A percentile compares a stretch with the other conserved stretches of the same genome.
phyloP scores from a whole-genome alignment of 2,888 invertebrate species.

The Xanthia icteritia region DNA sequence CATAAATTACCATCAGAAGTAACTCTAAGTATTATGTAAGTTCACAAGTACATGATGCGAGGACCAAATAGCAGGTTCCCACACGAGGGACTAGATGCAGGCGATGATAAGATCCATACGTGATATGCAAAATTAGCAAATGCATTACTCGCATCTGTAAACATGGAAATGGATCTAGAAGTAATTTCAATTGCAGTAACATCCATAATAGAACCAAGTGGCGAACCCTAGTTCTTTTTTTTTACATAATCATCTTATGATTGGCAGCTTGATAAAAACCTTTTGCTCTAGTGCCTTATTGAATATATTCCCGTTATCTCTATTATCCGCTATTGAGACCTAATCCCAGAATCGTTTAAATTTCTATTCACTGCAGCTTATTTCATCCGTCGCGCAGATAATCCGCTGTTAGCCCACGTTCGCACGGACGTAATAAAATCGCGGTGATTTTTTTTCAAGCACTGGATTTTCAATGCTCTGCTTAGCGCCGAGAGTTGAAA shows the following conservation, averaged over 20 bases:
- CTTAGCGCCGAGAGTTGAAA: too few species aligned
- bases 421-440: too few species aligned
- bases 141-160: slow-evolving; percentile 1
- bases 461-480: too few species aligned
- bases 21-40: slow-evolving; percentile 40
- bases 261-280: not conserved
- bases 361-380: slow-evolving; percentile 14
- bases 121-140: slow-evolving; percentile 25
- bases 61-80: slow-evolving; percentile 61
- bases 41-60: slow-evolving; percentile 26
- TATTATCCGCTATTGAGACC: slow-evolving; percentile 10
- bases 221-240: too few species aligned
- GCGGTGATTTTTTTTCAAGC: too few species aligned
- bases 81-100: slow-evolving; percentile 41
- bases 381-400: slow-evolving; percentile 7
- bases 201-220: not conserved
- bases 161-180: not conserved
- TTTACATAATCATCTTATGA: not conserved
- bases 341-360: slow-evolving; percentile 25
- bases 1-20: slow-evolving; percentile 9
- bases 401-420: not conserved
- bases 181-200: not conserved
- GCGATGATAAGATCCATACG: slow-evolving; percentile 48
- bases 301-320: not conserved
- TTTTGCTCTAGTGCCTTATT: not conserved